Evolutionary conservation across 2,888 invertebrate genomes (phyloP), one percentile per base, ranked within the genome.

Genomic region (Hydropsyche betteni): DNA sequence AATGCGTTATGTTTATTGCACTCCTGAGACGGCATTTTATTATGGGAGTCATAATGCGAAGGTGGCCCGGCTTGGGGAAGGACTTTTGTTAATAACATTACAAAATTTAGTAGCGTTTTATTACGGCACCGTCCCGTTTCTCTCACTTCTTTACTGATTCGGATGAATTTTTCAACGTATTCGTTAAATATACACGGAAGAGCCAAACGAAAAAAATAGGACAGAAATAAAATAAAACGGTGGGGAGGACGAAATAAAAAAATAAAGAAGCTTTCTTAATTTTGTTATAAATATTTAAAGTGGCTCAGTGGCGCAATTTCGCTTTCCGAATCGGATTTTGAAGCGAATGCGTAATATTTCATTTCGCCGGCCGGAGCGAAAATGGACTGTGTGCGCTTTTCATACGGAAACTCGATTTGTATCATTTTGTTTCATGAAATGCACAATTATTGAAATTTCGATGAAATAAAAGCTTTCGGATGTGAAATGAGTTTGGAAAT

Each of bases 1-100:
- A 64, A 34, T 64, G 64, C 64, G 64, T 64, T 64, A 36, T 64
- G 64, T 64, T 64, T 64, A 64, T 64, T 64, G 64, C 64, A 64
- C 64, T 36, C 64, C n/a, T 36, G 64, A 34, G 64, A 34, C 34
- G n/a, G n/a, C 34, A 64, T 64, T 64, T 64, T 64, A 64, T 64
- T 64, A 64, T 64, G 33, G n/a, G 44, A 44, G 64, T 64, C 34
- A 64, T 64, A 64, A 64, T 64, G 64, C 64, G 64, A 44, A 44
- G 44, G 44, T 44, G 44, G 44, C 44, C 44, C 44, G 0, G 44
- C 44, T 44, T 44, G 44, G 34, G 36, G 64, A 61, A 24, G 61
- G 34, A 33, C 61, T 61, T 61, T 64, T 64, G 64, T 64, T 64
- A 64, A 64, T 64, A 64, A 64, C 64, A 64, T 64, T 64, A 34